Conservation (phyloP, 2,113 vertebrate genomes). For the Esox niger region DNA sequence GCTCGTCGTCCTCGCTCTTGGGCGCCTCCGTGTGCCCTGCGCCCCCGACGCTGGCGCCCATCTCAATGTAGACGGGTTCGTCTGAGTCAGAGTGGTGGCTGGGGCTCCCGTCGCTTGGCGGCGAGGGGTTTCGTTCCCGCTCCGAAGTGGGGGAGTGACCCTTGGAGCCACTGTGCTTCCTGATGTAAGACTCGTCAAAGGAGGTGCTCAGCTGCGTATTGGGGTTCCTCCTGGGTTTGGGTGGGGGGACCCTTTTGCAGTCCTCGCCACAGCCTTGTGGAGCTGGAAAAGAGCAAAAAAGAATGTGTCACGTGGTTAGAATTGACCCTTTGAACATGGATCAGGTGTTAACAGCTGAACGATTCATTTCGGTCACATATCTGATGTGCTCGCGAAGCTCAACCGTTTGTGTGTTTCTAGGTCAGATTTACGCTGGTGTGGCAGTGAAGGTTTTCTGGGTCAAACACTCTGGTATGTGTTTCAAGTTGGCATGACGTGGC, state of each 20-base stretch:
- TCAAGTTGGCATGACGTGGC: constrained; percentile 61
- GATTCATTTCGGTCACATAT: constrained; percentile 41
- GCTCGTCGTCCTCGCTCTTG: constrained; percentile 79
- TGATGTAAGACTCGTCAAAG: constrained; percentile 93
- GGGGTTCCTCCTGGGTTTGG: constrained; percentile 95
- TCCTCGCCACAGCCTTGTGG: constrained; percentile 93
- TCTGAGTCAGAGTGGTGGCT: constrained; percentile 83
- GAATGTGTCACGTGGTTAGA: no score
- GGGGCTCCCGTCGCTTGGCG: constrained; percentile 76
- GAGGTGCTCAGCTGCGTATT: constrained; percentile 97
- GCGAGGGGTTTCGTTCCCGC: constrained; percentile 72
- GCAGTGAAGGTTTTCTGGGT: constrained; percentile 61
- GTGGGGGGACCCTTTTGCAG: constrained; percentile 93
- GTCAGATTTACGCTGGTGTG: constrained; percentile 44
- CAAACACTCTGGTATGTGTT: constrained; percentile 57
- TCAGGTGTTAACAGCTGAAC: no score
- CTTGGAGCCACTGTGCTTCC: constrained; percentile 75
- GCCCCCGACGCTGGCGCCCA: constrained; percentile 84
- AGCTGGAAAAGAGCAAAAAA: constrained; percentile 52
- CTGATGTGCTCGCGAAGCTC: not conserved
- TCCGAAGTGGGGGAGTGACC: constrained; percentile 58
- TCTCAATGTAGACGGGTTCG: constrained; percentile 98
- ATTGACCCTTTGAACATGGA: no score
- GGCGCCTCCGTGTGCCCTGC: constrained; percentile 72
- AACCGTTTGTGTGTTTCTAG: constrained; percentile 26